These are phyloP conservation scores for Colius striatus DNA, from an alignment of 2,113 vertebrate genomes.

Conservation along the genomic window DNA sequence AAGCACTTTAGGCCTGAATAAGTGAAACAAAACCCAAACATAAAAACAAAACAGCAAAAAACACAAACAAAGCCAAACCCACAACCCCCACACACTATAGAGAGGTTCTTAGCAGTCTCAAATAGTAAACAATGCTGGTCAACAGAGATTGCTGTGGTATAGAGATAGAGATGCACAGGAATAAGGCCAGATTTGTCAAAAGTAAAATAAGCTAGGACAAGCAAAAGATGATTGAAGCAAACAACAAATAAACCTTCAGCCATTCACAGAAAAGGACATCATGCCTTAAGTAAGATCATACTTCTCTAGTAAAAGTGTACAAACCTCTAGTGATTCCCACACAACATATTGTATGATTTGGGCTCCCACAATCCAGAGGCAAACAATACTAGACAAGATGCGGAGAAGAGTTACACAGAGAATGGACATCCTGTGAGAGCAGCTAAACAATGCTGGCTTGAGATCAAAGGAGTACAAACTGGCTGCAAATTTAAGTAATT, in stretches of 20 bases:
- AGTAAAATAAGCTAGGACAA: not conserved
- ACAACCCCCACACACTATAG: not conserved
- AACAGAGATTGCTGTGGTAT: not conserved
- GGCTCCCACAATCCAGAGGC: not conserved
- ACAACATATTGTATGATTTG: not conserved
- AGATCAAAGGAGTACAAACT: constrained; percentile 6
- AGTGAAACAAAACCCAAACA: not conserved
- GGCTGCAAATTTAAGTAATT: not conserved
- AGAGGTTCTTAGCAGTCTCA: not conserved
- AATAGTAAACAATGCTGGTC: not conserved
- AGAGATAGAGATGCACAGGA: not conserved
- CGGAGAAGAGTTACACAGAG: not conserved
- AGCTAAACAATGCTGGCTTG: not conserved
- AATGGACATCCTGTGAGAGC: not conserved
- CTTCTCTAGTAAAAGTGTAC: not conserved
- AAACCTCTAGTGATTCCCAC: not conserved
- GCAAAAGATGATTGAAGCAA: not conserved
- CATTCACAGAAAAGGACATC: not conserved
- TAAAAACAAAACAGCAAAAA: too few species aligned
- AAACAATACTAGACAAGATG: not conserved
- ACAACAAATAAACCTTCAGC: not conserved
- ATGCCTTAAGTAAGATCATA: not conserved
- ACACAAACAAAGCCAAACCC: not conserved
- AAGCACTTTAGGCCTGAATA: not conserved
- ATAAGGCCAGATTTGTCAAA: not conserved